A percentile compares a stretch with the other conserved stretches of the same genome.
Evolutionary conservation across 2,113 vertebrate genomes (phyloP).

Genomic region (Garra rufa): DNA sequence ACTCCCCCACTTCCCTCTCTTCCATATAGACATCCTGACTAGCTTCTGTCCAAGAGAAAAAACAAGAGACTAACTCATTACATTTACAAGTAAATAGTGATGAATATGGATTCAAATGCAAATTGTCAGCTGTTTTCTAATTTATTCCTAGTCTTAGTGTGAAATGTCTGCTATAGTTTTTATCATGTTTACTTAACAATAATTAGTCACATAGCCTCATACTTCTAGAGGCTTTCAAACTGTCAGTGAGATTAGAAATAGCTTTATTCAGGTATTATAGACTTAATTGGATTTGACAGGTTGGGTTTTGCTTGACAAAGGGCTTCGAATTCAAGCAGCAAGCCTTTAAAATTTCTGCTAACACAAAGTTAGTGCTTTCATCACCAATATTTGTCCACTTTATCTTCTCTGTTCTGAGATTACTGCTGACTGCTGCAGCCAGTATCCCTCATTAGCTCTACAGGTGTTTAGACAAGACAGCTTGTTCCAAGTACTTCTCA

Average conservation of each 20-base stretch:
- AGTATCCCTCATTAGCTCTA: conserved; percentile 18
- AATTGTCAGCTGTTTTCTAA: background rate
- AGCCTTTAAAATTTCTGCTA: background rate
- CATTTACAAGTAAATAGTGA: background rate
- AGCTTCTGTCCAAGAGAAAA: conserved; percentile 71
- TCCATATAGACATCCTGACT: conserved; percentile 84
- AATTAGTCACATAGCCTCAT: background rate
- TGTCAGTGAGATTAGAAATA: background rate
- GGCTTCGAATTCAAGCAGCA: background rate
- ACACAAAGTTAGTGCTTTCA: background rate
- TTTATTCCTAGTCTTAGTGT: background rate
- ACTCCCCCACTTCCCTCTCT: conserved; percentile 86
- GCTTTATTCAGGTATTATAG: background rate
- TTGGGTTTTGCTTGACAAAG: background rate
- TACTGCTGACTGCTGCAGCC: conserved; percentile 11
- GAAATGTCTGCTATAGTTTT: background rate
- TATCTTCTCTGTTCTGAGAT: background rate
- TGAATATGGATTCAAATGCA: background rate
- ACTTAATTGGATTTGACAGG: background rate
- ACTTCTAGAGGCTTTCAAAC: background rate
- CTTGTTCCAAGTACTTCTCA: background rate
- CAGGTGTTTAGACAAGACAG: background rate
- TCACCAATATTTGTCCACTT: background rate
- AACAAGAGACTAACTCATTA: background rate
- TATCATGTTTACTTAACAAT: background rate